Evolutionary conservation across 2,888 invertebrate genomes (phyloP), one percentile per base, ranked within the genome.

Genomic region (Lissocephala sabroskyi): DNA sequence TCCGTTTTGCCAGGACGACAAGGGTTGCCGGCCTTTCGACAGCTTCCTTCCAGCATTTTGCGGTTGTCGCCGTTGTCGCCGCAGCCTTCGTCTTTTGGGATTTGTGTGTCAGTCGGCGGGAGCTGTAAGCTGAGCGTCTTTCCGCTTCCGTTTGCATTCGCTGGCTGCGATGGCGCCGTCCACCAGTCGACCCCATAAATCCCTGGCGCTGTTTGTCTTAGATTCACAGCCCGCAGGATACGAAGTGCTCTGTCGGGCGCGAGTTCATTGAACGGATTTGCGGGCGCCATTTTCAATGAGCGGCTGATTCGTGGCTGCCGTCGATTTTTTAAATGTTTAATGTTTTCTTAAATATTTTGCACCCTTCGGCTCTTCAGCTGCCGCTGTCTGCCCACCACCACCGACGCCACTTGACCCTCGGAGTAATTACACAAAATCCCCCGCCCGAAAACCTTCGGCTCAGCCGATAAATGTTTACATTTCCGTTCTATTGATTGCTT

Each of bases 201-300:
- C 68, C n/a, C 59, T 43, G 54, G 26, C 41, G 51, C 51, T 63
- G 65, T 68, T 71, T 67, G 62, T 58, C 65, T 67, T 63, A 66
- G 64, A 61, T 63, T 40, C 9, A 13, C 13, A 11, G 33, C 16
- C 16, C 13, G 23, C 4, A 23, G 23, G 7, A 23, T 23, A n/a
- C n/a, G 65, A 71, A 71, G 51, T 54, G 51, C 63, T 50, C 44
- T 55, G 50, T 13, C 4, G 30, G 50, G 6, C 7, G 16, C 35
- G 37, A 71, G 68, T 70, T 70, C 68, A 70, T 68, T 65, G 68
- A 71, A 70, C 68, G 68, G 71, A 67, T 70, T 71, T 71, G 64
- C 55, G 56, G 68, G 71, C 71, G 65, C 67, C 67, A 63, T 56
- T 56, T 56, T 56, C 14, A 37, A 19, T 37, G n/a, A 19, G 37